A percentile compares a stretch with the other conserved stretches of the same genome.
These are phyloP conservation scores for Xestia rhomboidea DNA, from an alignment of 2,888 invertebrate genomes.

Conservation along the genomic window DNA sequence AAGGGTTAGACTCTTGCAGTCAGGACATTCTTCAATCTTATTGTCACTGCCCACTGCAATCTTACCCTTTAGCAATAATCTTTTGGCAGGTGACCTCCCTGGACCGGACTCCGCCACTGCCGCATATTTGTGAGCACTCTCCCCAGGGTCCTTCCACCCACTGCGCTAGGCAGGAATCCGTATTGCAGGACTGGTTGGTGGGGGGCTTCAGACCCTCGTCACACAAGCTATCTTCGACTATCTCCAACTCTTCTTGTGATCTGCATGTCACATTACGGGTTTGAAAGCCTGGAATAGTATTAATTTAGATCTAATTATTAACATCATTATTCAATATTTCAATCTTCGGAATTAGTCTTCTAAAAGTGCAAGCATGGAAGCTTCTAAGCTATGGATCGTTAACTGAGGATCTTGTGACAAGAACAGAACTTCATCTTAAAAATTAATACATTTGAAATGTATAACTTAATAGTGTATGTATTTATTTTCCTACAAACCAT, in stretches of 20 bases:
- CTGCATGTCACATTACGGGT: constrained; percentile 95
- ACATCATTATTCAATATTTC: no score
- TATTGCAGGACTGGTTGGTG: constrained; percentile 93
- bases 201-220: constrained; percentile 94
- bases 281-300: constrained; percentile 90
- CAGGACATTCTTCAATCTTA: neutral
- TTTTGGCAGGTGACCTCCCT: constrained; percentile 95
- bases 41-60: neutral
- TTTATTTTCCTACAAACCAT: no score
- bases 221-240: constrained; percentile 94
- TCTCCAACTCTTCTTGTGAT: constrained; percentile 92
- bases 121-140: constrained; percentile 95
- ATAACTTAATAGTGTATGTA: no score
- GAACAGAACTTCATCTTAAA: no score
- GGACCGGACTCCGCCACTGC: constrained; percentile 93
- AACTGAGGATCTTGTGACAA: no score
- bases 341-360: no score
- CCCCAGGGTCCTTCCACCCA: constrained; percentile 96
- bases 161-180: constrained; percentile 94
- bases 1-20: neutral
- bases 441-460: no score
- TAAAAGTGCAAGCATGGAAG: no score
- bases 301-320: neutral
- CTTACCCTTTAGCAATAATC: constrained; percentile 93
- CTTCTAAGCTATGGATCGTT: no score